Evolutionary conservation across 2,113 vertebrate genomes (phyloP).

Genomic region (Pseudolaguvia tuberculata): DNA sequence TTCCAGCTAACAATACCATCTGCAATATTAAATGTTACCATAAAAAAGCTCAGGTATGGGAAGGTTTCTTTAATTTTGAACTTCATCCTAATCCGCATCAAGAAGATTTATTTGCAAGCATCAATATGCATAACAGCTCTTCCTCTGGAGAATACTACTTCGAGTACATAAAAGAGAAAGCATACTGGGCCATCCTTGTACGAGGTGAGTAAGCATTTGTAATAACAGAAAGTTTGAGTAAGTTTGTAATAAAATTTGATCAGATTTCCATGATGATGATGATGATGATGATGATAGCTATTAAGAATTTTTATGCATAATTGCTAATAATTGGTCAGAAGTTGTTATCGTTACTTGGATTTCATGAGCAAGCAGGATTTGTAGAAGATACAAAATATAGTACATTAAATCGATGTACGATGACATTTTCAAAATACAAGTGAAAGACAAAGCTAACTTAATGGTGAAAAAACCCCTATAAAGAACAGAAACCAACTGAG

Average conservation of each 20-base stretch:
- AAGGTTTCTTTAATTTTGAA: rapidly evolving
- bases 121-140: slow-evolving; percentile 18
- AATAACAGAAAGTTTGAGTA: neutral
- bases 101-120: rapidly evolving
- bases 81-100: rapidly evolving
- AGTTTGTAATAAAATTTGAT: too few species aligned
- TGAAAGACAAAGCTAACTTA: neutral
- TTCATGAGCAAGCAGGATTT: neutral
- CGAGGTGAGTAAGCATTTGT: slow-evolving; percentile 32
- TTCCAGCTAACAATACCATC: slow-evolving; percentile 16
- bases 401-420: neutral
- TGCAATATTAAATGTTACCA: neutral
- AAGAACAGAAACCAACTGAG: slow-evolving; percentile 1
- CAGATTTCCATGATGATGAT: neutral
- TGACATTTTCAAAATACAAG: too few species aligned
- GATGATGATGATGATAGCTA: neutral
- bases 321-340: neutral
- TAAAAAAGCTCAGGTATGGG: neutral
- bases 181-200: slow-evolving; percentile 34
- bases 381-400: neutral
- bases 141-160: slow-evolving; percentile 35
- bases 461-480: neutral
- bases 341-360: neutral
- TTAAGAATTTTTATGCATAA: neutral
- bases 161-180: neutral